A percentile compares a stretch with the other conserved stretches of the same genome.
phyloP scores from a whole-genome alignment of 2,797 vertebrate species.

The Natrix natrix region DNA sequence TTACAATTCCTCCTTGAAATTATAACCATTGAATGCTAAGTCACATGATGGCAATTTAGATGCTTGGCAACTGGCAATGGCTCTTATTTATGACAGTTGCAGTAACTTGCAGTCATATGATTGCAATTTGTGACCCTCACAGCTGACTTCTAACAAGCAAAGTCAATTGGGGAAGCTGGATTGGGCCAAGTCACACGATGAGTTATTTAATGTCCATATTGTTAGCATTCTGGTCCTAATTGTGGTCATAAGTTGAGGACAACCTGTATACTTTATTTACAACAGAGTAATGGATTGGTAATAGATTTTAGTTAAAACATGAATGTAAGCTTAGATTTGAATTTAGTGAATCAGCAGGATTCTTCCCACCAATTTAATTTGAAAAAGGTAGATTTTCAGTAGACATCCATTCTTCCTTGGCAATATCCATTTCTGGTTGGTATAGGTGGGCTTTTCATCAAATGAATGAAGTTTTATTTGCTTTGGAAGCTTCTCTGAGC shows the following conservation, averaged over 20 bases:
- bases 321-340: constrained; percentile 1
- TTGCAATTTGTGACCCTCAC: neutral
- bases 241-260: neutral
- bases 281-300: neutral
- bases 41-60: neutral
- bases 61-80: neutral
- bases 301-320: neutral
- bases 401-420: neutral
- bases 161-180: neutral
- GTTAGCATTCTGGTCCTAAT: neutral
- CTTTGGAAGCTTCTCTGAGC: neutral
- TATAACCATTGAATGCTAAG: neutral
- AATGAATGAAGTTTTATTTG: neutral
- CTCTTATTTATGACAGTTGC: neutral
- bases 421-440: neutral
- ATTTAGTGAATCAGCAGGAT: neutral
- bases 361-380: neutral
- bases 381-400: neutral
- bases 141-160: neutral
- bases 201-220: neutral
- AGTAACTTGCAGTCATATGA: neutral
- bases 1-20: neutral
- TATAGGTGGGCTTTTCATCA: neutral
- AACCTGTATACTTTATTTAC: constrained; percentile 1
- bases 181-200: neutral